Evolutionary conservation across 2,888 invertebrate genomes (phyloP).

Genomic region (Lamproptera curius): DNA sequence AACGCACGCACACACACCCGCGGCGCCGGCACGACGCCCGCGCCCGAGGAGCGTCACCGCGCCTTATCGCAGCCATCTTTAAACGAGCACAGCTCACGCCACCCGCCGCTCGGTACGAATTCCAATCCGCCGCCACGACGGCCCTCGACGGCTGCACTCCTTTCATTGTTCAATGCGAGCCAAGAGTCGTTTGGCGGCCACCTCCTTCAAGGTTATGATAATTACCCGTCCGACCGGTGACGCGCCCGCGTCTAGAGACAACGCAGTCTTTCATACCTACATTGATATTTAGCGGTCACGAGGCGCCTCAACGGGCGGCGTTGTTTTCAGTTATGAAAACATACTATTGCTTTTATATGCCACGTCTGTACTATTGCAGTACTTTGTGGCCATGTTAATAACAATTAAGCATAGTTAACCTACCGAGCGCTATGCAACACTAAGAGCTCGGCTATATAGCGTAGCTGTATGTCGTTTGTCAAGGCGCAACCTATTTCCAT

Average conservation of each 20-base stretch:
- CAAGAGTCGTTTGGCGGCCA: conserved; percentile 43
- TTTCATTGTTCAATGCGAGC: conserved; percentile 48
- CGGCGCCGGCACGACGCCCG: conserved; percentile 61
- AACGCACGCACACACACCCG: conserved; percentile 65
- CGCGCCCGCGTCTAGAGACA: conserved; percentile 48
- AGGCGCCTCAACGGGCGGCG: neutral
- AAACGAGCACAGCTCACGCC: conserved; percentile 71
- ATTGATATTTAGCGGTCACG: conserved; percentile 2
- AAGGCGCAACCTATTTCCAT: neutral
- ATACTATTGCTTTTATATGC: neutral
- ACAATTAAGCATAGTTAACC: no score
- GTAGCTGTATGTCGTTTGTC: neutral
- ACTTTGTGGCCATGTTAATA: no score
- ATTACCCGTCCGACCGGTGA: conserved; percentile 61
- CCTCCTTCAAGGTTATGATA: conserved; percentile 62
- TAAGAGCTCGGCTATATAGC: no score
- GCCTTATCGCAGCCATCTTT: conserved; percentile 77
- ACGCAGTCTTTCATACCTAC: conserved; percentile 28
- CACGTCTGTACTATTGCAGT: no score
- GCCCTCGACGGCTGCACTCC: conserved; percentile 56
- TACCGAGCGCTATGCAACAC: no score
- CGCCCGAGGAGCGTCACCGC: conserved; percentile 71
- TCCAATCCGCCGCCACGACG: conserved; percentile 40
- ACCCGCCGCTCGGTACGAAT: conserved; percentile 55
- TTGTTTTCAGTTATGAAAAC: conserved; percentile 9